phyloP scores from a whole-genome alignment of 30 jellyfish, hydroid and myxozoan species.

The Pelagia noctiluca region DNA sequence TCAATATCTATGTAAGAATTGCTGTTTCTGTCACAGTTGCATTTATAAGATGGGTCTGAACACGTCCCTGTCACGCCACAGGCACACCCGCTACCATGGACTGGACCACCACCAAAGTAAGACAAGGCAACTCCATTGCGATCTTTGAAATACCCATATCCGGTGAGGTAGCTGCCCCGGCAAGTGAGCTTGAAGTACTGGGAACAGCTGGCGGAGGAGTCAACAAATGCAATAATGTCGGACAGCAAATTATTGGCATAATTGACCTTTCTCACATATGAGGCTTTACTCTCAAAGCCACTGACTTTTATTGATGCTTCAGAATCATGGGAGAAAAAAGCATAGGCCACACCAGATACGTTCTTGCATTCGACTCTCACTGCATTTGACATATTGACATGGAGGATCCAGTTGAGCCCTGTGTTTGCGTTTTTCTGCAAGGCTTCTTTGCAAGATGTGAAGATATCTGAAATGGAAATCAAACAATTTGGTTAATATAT shows the following conservation, averaged over 20 bases:
- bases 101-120: conserved; percentile 63
- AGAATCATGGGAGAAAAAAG: not conserved
- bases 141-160: conserved; percentile 7
- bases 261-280: conserved; percentile 1
- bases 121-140: conserved; percentile 21
- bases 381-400: conserved; percentile 12
- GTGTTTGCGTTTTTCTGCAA: not conserved
- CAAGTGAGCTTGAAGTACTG: not conserved
- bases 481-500: too few relatives aligned
- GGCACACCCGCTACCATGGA: conserved; percentile 59
- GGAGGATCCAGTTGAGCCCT: not conserved
- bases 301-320: not conserved
- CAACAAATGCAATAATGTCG: conserved; percentile 16
- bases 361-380: conserved; percentile 7
- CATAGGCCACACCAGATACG: not conserved
- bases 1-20: not conserved
- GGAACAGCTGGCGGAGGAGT: conserved; percentile 13
- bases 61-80: conserved; percentile 66
- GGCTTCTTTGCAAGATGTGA: not conserved
- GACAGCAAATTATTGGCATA: not conserved
- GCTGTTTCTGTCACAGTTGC: conserved; percentile 67
- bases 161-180: not conserved
- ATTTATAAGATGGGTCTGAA: not conserved
- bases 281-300: not conserved
- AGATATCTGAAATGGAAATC: not conserved